Evolutionary conservation across 2,113 vertebrate genomes (phyloP).

Genomic region (Diphyllodes magnificus): DNA sequence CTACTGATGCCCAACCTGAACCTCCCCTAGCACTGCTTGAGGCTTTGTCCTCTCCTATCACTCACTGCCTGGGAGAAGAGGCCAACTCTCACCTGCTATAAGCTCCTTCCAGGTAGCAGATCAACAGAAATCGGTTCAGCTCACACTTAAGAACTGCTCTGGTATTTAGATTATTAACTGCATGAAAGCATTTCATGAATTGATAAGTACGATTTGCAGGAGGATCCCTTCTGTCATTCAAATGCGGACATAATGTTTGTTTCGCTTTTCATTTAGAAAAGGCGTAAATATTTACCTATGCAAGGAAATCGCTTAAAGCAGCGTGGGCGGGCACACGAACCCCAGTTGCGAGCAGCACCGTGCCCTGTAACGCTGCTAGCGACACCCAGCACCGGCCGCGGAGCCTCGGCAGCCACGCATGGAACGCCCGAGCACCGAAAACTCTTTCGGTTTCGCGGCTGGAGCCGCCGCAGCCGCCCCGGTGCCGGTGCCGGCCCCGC

Average conservation of each 20-base stretch:
- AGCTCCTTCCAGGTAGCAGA: accelerated
- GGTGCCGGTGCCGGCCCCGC: background rate
- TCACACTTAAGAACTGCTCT: accelerated
- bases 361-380: accelerated
- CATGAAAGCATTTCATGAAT: accelerated
- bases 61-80: background rate
- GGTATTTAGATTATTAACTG: accelerated
- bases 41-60: too few relatives aligned
- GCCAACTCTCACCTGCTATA: too few relatives aligned
- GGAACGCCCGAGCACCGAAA: background rate
- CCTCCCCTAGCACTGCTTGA: too few relatives aligned
- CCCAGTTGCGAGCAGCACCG: accelerated
- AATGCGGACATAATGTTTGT: accelerated
- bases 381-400: accelerated
- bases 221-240: background rate
- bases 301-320: accelerated
- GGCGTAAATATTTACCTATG: accelerated
- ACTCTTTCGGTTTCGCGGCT: accelerated
- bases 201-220: accelerated
- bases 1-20: background rate
- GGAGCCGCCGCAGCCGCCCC: background rate
- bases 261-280: background rate
- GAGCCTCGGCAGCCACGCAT: accelerated
- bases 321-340: accelerated
- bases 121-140: accelerated